Conservation (phyloP, 2,113 vertebrate species). For the Amblyopsis rosae region DNA sequence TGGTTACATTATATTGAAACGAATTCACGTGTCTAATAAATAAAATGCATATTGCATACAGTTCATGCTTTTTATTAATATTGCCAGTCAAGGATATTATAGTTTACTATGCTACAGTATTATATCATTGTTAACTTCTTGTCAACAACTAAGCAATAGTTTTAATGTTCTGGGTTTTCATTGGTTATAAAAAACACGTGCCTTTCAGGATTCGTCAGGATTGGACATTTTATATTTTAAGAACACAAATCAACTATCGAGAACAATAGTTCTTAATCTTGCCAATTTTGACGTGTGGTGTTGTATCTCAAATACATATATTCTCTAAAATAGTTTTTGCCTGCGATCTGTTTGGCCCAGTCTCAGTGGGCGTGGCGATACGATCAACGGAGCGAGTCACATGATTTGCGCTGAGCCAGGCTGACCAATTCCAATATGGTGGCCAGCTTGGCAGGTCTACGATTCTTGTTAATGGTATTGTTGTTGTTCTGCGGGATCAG, state of each 20-base stretch:
- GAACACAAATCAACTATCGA: background rate
- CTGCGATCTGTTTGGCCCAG: conserved; percentile 22
- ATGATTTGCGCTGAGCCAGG: conserved; percentile 69
- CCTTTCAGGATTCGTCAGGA: conserved; percentile 33
- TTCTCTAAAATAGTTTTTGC: conserved; percentile 17
- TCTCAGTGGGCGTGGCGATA: conserved; percentile 47
- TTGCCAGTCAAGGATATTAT: no score
- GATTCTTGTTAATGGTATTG: conserved; percentile 73
- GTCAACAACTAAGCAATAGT: conserved; percentile 38
- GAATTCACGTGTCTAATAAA: no score
- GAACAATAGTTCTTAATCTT: conserved; percentile 20
- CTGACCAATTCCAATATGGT: conserved; percentile 82
- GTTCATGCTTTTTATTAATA: no score
- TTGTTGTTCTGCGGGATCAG: conserved; percentile 72
- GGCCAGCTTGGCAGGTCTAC: conserved; percentile 75
- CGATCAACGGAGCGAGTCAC: conserved; percentile 58
- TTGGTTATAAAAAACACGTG: conserved; percentile 20
- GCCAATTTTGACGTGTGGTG: background rate
- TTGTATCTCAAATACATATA: background rate
- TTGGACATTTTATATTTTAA: background rate
- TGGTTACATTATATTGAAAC: no score
- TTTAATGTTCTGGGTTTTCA: conserved; percentile 6
- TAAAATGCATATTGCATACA: no score
- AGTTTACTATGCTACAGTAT: no score
- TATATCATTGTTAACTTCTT: conserved; percentile 30